These are phyloP conservation scores for Matsumurasca onukii DNA, from an alignment of 1,140 invertebrate genomes.

Conservation along the genomic window DNA sequence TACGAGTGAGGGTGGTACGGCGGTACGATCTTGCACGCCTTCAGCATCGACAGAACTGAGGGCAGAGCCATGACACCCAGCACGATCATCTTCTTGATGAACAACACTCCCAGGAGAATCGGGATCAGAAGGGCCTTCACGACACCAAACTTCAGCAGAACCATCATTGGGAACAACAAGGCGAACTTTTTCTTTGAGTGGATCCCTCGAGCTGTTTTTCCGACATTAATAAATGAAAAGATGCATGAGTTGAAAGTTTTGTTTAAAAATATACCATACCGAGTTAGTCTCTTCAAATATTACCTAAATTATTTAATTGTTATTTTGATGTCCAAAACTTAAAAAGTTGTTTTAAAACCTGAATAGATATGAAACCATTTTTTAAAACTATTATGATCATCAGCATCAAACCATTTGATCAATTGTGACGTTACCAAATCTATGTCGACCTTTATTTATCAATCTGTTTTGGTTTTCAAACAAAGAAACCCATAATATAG, in stretches of 20 bases:
- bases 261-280: too few species aligned
- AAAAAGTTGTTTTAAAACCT: too few species aligned
- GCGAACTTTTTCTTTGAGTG: slow-evolving; percentile 57
- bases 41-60: slow-evolving; percentile 59
- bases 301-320: too few species aligned
- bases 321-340: too few species aligned
- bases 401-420: too few species aligned
- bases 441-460: too few species aligned
- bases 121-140: slow-evolving; percentile 62
- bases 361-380: too few species aligned
- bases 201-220: slow-evolving; percentile 44
- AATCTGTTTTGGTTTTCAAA: too few species aligned
- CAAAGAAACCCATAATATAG: too few species aligned
- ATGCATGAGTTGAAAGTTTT: neutral
- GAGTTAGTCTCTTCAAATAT: too few species aligned
- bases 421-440: too few species aligned
- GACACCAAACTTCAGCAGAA: slow-evolving; percentile 54
- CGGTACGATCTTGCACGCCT: slow-evolving; percentile 58
- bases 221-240: neutral
- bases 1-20: slow-evolving; percentile 29
- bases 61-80: slow-evolving; percentile 61
- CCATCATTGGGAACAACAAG: slow-evolving; percentile 60
- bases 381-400: too few species aligned
- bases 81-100: slow-evolving; percentile 68
- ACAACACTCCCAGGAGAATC: slow-evolving; percentile 61